A percentile compares a stretch with the other conserved stretches of the same genome.
Evolutionary conservation across 2,888 invertebrate species (phyloP).

Genomic region (Ametastegia equiseti): DNA sequence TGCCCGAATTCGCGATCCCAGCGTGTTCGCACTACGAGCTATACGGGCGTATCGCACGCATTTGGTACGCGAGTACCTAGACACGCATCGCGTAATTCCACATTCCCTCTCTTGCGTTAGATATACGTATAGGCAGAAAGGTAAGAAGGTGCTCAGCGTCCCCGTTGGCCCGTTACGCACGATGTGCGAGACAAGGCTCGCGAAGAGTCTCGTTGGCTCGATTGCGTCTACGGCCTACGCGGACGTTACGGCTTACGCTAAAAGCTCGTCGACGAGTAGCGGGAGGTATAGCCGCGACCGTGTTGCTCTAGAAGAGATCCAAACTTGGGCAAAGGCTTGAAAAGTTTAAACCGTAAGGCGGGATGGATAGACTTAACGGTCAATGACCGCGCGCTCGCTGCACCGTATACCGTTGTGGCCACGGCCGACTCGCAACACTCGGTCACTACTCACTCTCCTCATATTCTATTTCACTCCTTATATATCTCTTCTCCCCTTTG

Average conservation of each 20-base stretch:
- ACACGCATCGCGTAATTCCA: neutral
- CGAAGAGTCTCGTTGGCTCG: too few species aligned
- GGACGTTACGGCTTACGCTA: too few species aligned
- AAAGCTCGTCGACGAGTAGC: neutral
- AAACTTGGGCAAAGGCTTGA: slow-evolving; percentile 40
- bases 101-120: slow-evolving; percentile 39
- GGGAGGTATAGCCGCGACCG: too few species aligned
- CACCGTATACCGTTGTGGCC: neutral
- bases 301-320: neutral
- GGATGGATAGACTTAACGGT: slow-evolving; percentile 16
- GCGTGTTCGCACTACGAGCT: too few species aligned
- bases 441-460: slow-evolving; percentile 19
- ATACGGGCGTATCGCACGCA: too few species aligned
- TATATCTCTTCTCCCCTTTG: too few species aligned
- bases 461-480: neutral
- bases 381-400: slow-evolving; percentile 10
- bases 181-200: too few species aligned
- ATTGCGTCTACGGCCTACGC: too few species aligned
- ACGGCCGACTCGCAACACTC: neutral
- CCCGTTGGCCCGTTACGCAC: slow-evolving; percentile 28
- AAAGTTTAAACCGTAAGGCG: slow-evolving; percentile 30
- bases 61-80: too few species aligned
- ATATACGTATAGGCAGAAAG: neutral
- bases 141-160: too few species aligned
- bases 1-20: too few species aligned